These are phyloP conservation scores for Chironomus tentans DNA, from an alignment of 2,888 invertebrate genomes.

Conservation along the genomic window DNA sequence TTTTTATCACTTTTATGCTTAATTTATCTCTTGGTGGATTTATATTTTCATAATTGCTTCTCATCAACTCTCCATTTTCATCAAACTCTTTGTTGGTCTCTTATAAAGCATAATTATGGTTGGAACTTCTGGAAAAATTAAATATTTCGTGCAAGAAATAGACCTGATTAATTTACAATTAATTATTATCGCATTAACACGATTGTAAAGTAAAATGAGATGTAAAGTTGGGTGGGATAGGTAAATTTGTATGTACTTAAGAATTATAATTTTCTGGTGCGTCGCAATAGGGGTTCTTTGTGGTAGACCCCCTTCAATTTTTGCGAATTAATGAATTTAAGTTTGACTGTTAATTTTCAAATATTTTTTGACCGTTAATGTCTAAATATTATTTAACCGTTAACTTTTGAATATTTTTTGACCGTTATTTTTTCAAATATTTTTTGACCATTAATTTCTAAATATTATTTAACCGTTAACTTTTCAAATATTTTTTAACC, in stretches of 20 bases:
- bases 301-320: too few relatives aligned
- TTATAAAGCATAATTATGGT: too few relatives aligned
- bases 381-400: too few relatives aligned
- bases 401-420: too few relatives aligned
- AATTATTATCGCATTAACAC: constrained; percentile 27
- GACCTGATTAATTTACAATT: constrained; percentile 18
- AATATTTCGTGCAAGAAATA: background rate
- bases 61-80: background rate
- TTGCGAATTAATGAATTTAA: too few relatives aligned
- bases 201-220: background rate
- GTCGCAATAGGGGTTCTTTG: too few relatives aligned
- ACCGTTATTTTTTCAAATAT: background rate
- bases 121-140: background rate
- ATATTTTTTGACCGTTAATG: too few relatives aligned
- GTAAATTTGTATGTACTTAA: background rate
- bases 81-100: background rate
- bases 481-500: too few relatives aligned
- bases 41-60: background rate
- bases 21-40: background rate
- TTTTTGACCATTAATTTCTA: too few relatives aligned
- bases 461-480: too few relatives aligned
- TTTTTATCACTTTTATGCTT: background rate
- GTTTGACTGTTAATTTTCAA: too few relatives aligned
- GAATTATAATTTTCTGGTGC: too few relatives aligned
- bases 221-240: background rate